A percentile compares a stretch with the other conserved stretches of the same genome.
phyloP scores from a whole-genome alignment of 2,113 vertebrate genomes.

The Cyanoliseus patagonus region DNA sequence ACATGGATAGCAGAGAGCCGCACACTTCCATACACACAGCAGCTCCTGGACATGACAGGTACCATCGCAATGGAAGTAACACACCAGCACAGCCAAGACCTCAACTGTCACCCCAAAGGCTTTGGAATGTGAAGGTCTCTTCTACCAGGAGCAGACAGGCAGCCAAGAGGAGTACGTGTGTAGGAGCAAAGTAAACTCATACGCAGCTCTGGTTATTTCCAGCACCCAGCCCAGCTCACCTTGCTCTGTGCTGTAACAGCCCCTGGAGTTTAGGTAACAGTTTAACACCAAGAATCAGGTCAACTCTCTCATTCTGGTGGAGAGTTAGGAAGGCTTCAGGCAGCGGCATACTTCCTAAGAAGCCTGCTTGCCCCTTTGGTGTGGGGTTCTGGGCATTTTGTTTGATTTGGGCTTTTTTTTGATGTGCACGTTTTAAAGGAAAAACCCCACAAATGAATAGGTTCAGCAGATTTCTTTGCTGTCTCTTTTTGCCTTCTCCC shows the following conservation, averaged over 20 bases:
- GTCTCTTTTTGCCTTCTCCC: neutral
- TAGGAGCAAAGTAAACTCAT: neutral
- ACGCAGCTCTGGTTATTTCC: neutral
- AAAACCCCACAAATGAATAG: neutral
- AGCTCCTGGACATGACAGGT: neutral
- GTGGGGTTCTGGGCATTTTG: neutral
- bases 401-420: neutral
- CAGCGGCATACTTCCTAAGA: neutral
- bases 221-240: neutral
- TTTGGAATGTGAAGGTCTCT: rapidly evolving
- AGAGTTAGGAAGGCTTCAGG: neutral
- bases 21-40: rapidly evolving
- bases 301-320: neutral
- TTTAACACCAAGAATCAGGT: neutral
- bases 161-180: neutral
- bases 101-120: neutral
- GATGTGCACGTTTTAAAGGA: neutral
- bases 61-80: neutral
- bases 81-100: neutral
- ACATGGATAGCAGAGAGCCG: rapidly evolving
- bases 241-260: rapidly evolving
- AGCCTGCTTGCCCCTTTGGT: neutral
- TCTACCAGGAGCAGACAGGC: rapidly evolving
- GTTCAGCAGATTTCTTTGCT: neutral
- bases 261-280: rapidly evolving